Base-by-base conservation (phyloP, 2,888 invertebrate genomes). In the Volucella bombylans region DNA sequence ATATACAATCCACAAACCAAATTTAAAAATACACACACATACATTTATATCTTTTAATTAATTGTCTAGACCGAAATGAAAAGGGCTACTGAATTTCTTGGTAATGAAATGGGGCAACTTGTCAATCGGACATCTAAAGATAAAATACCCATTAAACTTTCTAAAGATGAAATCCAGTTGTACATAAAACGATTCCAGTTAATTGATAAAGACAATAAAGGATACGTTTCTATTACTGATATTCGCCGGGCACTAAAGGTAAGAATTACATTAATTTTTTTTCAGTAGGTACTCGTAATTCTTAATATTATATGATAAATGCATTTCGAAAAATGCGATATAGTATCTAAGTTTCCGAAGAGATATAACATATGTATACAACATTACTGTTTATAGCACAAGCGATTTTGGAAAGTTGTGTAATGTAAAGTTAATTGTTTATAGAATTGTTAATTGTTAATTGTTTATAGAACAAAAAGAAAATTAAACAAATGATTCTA, bases 211-310 rank as follows among this genome's bases (percentile, higher is more conserved):
- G 99, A 99, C 90, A 95, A 96, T 90, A 99, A 99, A 92, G 99
- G 99, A 88, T 99, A 96, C 92, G 98, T 99, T 81, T 99, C 99
- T 31, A 97, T 99, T 89, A 99, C 98, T 91, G 99, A 99, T 91
- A 97, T 99, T 87, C 94, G 99, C 87, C 94, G 97, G 90, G 97
- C 98, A 91, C 94, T 99, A 80, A 98, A 99, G 96, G 99, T 99
- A 93, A 90, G 89, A 88, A 71, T 43, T 59, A 31, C 18, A 39
- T 12, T 50, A 1, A 14, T 10, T 47, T 12, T 4, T n/a, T 10
- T 15, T n/a, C 10, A 38, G 4, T 47, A 55, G 12, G 12, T 39
- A 38, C 2, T 12, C n/a, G n/a, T n/a, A n/a, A n/a, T n/a, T n/a
- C n/a, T n/a, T n/a, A n/a, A n/a, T 9, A 41, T 4, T 9, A 31